These are phyloP conservation scores for Eucera pruinosa DNA, from an alignment of 2,888 invertebrate genomes.

Conservation along the genomic window DNA sequence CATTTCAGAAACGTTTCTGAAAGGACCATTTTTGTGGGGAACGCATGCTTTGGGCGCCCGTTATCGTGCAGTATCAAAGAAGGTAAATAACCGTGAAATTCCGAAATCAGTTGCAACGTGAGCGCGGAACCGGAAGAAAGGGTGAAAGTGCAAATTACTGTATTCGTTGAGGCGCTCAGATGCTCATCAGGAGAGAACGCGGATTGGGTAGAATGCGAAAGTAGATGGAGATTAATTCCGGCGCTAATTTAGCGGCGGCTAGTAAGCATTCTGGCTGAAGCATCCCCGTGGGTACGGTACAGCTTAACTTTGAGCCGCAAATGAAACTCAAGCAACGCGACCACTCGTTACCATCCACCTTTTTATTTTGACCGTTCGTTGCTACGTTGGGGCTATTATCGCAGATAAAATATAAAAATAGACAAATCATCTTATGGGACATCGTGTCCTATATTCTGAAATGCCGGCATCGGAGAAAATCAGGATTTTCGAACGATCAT, in stretches of 20 bases:
- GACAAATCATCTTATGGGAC: too few species aligned
- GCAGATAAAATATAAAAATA: too few species aligned
- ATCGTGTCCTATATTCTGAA: too few species aligned
- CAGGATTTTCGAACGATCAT: too few species aligned
- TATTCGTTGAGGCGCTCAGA: conserved; percentile 9
- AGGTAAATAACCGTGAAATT: conserved; percentile 2
- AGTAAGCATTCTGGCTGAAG: conserved; percentile 45
- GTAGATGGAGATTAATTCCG: conserved; percentile 61
- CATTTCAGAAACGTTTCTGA: not conserved
- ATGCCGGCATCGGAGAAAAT: too few species aligned
- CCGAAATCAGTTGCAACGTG: not conserved
- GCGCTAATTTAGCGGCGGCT: conserved; percentile 57
- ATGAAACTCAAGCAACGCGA: conserved; percentile 42
- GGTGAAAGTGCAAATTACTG: conserved; percentile 33
- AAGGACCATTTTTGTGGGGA: not conserved
- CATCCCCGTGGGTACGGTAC: conserved; percentile 38
- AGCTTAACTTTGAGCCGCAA: conserved; percentile 43
- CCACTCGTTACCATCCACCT: not conserved
- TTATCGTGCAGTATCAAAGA: not conserved
- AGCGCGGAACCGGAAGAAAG: conserved; percentile 2
- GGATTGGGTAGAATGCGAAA: conserved; percentile 34
- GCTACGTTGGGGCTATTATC: not conserved
- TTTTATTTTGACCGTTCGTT: conserved; percentile 16
- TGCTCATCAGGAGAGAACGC: conserved; percentile 9
- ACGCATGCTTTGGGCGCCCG: not conserved